Evolutionary conservation across 2,113 vertebrate species (phyloP).

Genomic region (Microtus pennsylvanicus): DNA sequence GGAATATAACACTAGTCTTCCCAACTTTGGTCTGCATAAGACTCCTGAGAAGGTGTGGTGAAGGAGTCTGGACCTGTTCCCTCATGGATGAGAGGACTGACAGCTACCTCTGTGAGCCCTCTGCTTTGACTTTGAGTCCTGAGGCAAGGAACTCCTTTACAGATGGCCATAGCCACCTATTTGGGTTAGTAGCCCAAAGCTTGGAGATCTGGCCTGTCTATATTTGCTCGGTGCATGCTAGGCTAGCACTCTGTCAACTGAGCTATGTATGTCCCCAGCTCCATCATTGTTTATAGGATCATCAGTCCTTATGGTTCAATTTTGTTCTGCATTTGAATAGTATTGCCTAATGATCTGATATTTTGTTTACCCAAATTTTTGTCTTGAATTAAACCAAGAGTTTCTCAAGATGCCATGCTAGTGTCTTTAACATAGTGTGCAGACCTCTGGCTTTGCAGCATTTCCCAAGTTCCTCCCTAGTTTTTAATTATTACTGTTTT

Average conservation of each 20-base stretch:
- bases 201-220: background rate
- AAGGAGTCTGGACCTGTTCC: background rate
- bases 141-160: background rate
- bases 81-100: background rate
- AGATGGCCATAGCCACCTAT: background rate
- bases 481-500: background rate
- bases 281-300: background rate
- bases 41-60: background rate
- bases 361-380: background rate
- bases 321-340: conserved; percentile 11
- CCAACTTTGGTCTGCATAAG: background rate
- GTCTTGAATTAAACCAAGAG: background rate
- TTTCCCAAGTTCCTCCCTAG: background rate
- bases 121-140: background rate
- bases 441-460: background rate
- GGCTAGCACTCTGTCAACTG: background rate
- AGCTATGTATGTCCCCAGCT: background rate
- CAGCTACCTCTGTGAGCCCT: background rate
- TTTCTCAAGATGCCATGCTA: background rate
- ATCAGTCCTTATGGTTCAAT: background rate
- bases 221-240: background rate
- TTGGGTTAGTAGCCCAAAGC: background rate
- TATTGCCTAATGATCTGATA: conserved; percentile 26
- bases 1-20: background rate
- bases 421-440: background rate